phyloP scores from a whole-genome alignment of 1,140 invertebrate genomes.

The Xylocopa sonorina region DNA sequence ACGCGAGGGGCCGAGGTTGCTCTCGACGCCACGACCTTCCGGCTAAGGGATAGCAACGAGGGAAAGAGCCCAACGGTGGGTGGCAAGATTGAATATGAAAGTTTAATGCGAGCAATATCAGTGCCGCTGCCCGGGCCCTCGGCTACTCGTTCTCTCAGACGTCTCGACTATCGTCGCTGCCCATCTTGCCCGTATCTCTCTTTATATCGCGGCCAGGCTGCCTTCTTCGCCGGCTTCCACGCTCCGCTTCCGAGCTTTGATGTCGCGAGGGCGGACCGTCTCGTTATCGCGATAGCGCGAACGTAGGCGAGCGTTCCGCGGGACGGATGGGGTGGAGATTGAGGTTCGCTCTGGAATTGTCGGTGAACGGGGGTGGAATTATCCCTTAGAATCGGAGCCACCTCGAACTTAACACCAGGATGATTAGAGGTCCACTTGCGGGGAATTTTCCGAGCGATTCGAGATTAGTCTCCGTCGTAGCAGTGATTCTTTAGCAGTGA shows the following conservation, averaged over 20 bases:
- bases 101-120: constrained; percentile 79
- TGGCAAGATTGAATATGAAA: constrained; percentile 79
- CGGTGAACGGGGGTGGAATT: not conserved
- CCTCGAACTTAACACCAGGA: too few relatives aligned
- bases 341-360: not conserved
- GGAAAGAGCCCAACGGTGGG: constrained; percentile 68
- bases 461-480: too few relatives aligned
- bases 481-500: too few relatives aligned
- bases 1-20: constrained; percentile 66
- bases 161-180: constrained; percentile 65
- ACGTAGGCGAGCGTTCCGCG: not conserved
- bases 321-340: too few relatives aligned
- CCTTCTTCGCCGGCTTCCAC: constrained; percentile 22
- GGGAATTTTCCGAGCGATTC: too few relatives aligned
- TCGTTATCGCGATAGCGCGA: constrained; percentile 24
- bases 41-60: constrained; percentile 35
- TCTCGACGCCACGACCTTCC: constrained; percentile 55
- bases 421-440: too few relatives aligned
- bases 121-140: constrained; percentile 67
- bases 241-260: constrained; percentile 56
- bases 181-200: constrained; percentile 66
- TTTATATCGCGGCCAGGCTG: constrained; percentile 54
- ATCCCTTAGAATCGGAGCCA: too few relatives aligned
- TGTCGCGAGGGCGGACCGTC: constrained; percentile 44
- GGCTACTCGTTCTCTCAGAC: constrained; percentile 69